Percentiles rank a stretch among this genome's conserved stretches.
phyloP scores from a whole-genome alignment of 2,113 vertebrate genomes.

The Prionailurus viverrinus region DNA sequence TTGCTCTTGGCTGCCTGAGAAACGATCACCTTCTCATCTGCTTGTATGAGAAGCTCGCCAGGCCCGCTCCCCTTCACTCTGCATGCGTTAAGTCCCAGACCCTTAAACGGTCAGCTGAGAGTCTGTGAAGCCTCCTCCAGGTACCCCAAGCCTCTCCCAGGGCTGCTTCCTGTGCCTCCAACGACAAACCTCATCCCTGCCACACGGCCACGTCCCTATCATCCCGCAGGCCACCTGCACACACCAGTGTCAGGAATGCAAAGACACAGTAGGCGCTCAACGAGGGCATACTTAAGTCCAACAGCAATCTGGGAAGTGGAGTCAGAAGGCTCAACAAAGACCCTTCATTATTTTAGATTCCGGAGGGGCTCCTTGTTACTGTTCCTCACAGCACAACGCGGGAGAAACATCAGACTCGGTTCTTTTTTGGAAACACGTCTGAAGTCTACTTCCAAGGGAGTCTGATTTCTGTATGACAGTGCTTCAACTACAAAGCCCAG shows the following conservation, averaged over 20 bases:
- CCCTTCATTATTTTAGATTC: neutral
- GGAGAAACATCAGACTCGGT: neutral
- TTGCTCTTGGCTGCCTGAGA: neutral
- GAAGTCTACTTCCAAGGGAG: constrained; percentile 44
- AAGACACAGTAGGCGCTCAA: constrained; percentile 16
- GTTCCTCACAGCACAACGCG: neutral
- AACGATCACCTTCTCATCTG: neutral
- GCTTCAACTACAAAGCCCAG: constrained; percentile 51
- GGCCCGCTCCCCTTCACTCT: neutral
- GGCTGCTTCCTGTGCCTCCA: neutral
- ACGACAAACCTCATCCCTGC: neutral
- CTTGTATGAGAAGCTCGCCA: neutral
- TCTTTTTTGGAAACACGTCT: constrained; percentile 1
- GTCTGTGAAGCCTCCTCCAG: neutral
- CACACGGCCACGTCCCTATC: neutral
- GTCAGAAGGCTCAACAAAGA: neutral
- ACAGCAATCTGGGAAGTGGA: neutral
- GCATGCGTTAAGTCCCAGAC: neutral
- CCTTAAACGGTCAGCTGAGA: neutral
- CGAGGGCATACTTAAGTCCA: neutral
- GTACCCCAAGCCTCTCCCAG: neutral
- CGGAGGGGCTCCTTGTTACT: neutral
- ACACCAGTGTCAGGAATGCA: neutral
- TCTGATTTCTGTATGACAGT: neutral
- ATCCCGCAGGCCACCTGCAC: too few species aligned